These are phyloP conservation scores for Anarsia innoxiella DNA, from an alignment of 2,888 invertebrate species.

Conservation along the genomic window DNA sequence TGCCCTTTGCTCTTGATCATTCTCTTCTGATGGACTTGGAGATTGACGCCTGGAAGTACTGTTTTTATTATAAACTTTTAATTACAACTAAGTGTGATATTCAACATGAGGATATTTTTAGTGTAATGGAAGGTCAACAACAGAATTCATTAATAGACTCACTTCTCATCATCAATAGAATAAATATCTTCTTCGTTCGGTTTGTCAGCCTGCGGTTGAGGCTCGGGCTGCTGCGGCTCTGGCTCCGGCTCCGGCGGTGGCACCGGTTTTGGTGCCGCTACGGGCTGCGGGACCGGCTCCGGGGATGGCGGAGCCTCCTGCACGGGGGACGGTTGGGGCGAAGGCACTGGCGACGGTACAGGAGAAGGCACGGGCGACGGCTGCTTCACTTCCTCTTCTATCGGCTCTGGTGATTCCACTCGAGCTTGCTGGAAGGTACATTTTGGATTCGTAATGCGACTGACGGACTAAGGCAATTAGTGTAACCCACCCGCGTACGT, in stretches of 20 bases:
- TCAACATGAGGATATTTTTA: too few species aligned
- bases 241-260: constrained; percentile 12
- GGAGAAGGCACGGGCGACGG: constrained; percentile 1
- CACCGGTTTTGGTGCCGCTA: constrained; percentile 10
- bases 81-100: too few species aligned
- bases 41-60: not conserved
- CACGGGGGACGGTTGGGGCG: not conserved
- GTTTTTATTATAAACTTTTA: too few species aligned
- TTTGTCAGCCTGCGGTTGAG: constrained; percentile 3
- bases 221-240: constrained; percentile 2
- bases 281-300: constrained; percentile 11
- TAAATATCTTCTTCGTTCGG: constrained; percentile 22
- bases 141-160: too few species aligned
- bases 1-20: not conserved
- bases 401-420: constrained; percentile 41
- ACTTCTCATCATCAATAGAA: constrained; percentile 34
- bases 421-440: not conserved
- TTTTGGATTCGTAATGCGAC: too few species aligned
- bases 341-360: not conserved
- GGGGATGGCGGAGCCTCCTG: constrained; percentile 14
- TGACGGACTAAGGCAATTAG: too few species aligned
- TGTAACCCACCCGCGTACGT: too few species aligned
- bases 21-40: not conserved
- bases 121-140: too few species aligned
- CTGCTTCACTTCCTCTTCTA: constrained; percentile 27